Evolutionary conservation across 2,797 vertebrate genomes (phyloP).

Genomic region (Anguilla marmorata): DNA sequence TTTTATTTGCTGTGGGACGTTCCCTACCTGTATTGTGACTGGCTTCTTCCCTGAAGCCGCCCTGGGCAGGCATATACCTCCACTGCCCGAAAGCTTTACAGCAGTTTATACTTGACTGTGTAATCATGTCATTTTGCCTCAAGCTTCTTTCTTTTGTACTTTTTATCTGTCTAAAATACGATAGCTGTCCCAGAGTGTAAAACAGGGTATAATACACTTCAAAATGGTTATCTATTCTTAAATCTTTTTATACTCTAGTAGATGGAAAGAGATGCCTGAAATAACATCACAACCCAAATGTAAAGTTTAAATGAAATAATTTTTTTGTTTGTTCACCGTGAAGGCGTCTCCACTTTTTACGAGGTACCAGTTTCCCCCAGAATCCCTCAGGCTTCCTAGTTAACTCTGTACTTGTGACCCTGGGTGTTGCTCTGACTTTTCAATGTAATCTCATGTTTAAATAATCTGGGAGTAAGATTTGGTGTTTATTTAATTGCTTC

Average conservation of each 20-base stretch:
- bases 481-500: background rate
- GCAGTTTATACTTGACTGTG: background rate
- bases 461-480: background rate
- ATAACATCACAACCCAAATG: background rate
- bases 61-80: background rate
- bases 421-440: background rate
- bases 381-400: background rate
- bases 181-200: background rate
- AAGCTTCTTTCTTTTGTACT: slow-evolving; percentile 8
- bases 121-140: slow-evolving; percentile 1
- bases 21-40: background rate
- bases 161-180: background rate
- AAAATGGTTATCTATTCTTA: background rate
- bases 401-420: background rate
- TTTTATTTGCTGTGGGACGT: background rate
- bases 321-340: background rate
- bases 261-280: background rate
- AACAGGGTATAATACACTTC: background rate
- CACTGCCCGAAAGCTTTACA: background rate
- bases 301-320: background rate
- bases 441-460: background rate
- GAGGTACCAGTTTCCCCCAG: background rate
- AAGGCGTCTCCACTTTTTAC: background rate
- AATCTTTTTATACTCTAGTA: background rate
- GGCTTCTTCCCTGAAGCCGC: background rate